Conservation (phyloP, 2,888 invertebrate species). For the Polydrusus pterygomalis region DNA sequence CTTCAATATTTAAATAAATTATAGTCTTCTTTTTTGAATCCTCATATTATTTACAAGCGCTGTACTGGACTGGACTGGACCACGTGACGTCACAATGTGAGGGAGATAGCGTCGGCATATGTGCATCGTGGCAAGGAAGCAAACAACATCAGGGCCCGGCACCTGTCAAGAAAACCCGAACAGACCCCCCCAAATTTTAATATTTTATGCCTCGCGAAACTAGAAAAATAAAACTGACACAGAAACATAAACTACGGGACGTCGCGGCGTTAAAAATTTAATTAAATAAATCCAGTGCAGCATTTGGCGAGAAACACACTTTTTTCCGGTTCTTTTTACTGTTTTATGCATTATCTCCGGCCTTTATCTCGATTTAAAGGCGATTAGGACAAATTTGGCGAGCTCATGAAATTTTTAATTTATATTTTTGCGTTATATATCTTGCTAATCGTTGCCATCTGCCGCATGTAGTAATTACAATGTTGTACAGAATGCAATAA, state of each 20-base stretch:
- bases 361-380: conserved; percentile 10
- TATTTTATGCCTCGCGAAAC: not conserved
- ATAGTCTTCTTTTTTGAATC: too few species aligned
- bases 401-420: conserved; percentile 30
- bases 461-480: not conserved
- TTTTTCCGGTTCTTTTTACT: not conserved
- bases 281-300: conserved; percentile 19
- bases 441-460: not conserved
- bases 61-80: too few species aligned
- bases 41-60: too few species aligned
- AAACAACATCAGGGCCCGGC: too few species aligned
- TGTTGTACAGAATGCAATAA: conserved; percentile 1
- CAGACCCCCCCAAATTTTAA: too few species aligned
- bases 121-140: too few species aligned
- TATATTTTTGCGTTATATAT: conserved; percentile 19
- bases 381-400: conserved; percentile 14
- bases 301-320: conserved; percentile 16
- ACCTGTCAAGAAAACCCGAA: too few species aligned
- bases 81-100: too few species aligned
- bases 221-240: conserved; percentile 12
- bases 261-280: conserved; percentile 7
- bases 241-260: conserved; percentile 3
- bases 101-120: too few species aligned
- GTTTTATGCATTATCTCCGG: conserved; percentile 5
- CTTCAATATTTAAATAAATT: too few species aligned